phyloP scores from a whole-genome alignment of 2,888 invertebrate genomes.

The Rhagonycha lutea region DNA sequence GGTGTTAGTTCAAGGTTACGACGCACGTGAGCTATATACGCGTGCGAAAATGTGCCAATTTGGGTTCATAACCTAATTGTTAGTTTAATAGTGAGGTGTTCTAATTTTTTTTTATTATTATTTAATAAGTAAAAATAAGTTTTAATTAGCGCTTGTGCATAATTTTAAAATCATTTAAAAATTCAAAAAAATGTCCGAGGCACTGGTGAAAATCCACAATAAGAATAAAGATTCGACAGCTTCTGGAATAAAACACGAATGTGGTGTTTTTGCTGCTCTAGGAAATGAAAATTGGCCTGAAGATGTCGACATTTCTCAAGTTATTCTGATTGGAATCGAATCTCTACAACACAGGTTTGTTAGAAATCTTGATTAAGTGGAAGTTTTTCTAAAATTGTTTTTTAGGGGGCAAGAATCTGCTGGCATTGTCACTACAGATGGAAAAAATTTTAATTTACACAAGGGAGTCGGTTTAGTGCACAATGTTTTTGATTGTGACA shows the following conservation, averaged over 20 bases:
- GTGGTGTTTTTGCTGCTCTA: constrained; percentile 94
- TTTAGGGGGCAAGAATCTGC: constrained; percentile 96
- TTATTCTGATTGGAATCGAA: constrained; percentile 88
- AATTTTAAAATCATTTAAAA: background rate
- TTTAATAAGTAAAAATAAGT: background rate
- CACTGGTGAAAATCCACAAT: background rate
- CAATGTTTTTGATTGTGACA: constrained; percentile 88
- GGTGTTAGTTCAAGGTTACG: background rate
- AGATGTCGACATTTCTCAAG: constrained; percentile 80
- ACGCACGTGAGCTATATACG: background rate
- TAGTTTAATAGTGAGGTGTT: background rate
- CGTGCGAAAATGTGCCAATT: background rate
- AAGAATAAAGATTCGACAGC: background rate
- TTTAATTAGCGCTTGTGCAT: background rate
- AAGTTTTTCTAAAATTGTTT: constrained; percentile 1
- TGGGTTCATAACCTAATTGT: background rate
- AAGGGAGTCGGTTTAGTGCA: constrained; percentile 97
- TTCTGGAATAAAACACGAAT: constrained; percentile 74
- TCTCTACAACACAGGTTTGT: constrained; percentile 86
- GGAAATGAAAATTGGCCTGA: constrained; percentile 83
- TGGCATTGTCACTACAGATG: constrained; percentile 92
- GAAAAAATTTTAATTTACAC: constrained; percentile 79
- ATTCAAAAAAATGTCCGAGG: background rate
- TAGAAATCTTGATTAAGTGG: background rate
- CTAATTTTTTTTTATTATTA: background rate